Evolutionary conservation across 2,888 invertebrate species (phyloP).

Genomic region (Periphyllus acericola): DNA sequence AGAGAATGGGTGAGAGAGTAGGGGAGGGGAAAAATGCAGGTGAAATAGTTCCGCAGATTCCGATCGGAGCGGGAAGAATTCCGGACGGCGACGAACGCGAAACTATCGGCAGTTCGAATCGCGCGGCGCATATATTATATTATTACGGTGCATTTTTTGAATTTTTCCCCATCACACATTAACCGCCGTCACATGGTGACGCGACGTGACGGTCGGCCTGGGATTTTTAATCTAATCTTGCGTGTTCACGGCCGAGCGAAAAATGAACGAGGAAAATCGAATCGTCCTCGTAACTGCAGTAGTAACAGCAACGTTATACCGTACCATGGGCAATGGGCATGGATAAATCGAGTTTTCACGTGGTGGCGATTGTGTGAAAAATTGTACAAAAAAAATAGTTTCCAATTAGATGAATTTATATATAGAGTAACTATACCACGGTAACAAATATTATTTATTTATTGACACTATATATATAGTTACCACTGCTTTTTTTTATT

Average conservation of each 20-base stretch:
- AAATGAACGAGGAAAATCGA: not conserved
- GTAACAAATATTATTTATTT: too few relatives aligned
- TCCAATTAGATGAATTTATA: too few relatives aligned
- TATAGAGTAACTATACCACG: too few relatives aligned
- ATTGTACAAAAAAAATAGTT: too few relatives aligned
- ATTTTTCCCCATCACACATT: not conserved
- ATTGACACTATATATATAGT: too few relatives aligned
- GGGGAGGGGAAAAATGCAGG: not conserved
- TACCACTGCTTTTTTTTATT: too few relatives aligned
- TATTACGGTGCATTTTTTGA: not conserved
- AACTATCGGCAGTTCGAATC: not conserved
- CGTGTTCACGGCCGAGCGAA: too few relatives aligned
- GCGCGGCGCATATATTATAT: not conserved
- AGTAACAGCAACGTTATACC: too few relatives aligned
- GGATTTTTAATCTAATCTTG: constrained; percentile 38
- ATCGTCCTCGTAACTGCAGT: not conserved
- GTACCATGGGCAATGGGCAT: too few relatives aligned
- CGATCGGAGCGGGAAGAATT: constrained; percentile 9
- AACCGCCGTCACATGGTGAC: not conserved
- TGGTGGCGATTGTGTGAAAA: too few relatives aligned
- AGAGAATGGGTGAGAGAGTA: too few relatives aligned
- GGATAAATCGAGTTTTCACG: too few relatives aligned
- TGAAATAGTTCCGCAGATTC: constrained; percentile 39
- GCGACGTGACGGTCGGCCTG: not conserved
- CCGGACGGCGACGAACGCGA: not conserved